These are phyloP conservation scores for Chelidonichthys spinosus DNA, from an alignment of 2,797 vertebrate genomes.

Conservation along the genomic window DNA sequence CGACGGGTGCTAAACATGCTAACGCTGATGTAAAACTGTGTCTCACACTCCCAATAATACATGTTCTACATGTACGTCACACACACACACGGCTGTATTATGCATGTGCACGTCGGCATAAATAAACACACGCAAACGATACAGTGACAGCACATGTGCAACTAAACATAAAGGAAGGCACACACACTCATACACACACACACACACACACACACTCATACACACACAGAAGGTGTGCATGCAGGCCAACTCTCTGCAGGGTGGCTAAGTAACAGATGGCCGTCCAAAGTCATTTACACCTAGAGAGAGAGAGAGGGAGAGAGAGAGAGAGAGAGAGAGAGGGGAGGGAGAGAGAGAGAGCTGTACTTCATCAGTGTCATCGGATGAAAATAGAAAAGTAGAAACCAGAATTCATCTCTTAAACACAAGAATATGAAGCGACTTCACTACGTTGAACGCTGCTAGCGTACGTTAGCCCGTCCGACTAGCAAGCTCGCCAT, in stretches of 20 bases:
- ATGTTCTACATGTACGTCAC: conserved; percentile 48
- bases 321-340: conserved; percentile 49
- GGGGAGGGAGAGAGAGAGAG: conserved; percentile 55
- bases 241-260: conserved; percentile 82
- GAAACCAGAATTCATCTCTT: neutral
- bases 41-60: conserved; percentile 19
- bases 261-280: conserved; percentile 82
- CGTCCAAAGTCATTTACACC: conserved; percentile 85
- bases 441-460: too few relatives aligned
- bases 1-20: conserved; percentile 42
- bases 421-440: neutral
- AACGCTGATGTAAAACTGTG: conserved; percentile 42
- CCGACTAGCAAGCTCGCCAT: too few relatives aligned
- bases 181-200: conserved; percentile 47
- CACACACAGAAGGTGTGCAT: conserved; percentile 71
- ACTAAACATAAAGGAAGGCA: conserved; percentile 59
- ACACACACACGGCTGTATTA: conserved; percentile 60
- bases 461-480: too few relatives aligned
- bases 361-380: conserved; percentile 44
- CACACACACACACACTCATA: conserved; percentile 56
- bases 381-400: conserved; percentile 9
- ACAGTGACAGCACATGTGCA: conserved; percentile 62
- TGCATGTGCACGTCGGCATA: conserved; percentile 72
- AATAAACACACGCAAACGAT: conserved; percentile 56
- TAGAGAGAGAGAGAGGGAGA: conserved; percentile 60